phyloP scores from a whole-genome alignment of 1,140 invertebrate genomes.

The Drosophila pseudoananassae region DNA sequence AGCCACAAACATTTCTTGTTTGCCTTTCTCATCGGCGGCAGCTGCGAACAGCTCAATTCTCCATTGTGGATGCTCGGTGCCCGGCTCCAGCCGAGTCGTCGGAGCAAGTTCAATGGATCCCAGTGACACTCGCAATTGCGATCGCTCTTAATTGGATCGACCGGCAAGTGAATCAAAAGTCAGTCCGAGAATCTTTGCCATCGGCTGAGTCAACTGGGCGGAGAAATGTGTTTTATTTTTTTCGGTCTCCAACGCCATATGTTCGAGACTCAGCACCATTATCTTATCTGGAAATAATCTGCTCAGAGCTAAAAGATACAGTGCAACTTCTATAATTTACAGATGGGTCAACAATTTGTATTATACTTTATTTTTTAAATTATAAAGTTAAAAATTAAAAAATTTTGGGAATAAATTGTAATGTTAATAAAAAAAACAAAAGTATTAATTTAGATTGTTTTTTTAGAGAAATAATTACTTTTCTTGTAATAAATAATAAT shows the following conservation, averaged over 20 bases:
- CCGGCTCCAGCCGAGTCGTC: slow-evolving; percentile 5
- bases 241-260: slow-evolving; percentile 22
- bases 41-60: slow-evolving; percentile 67
- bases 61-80: slow-evolving; percentile 12
- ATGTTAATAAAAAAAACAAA: too few relatives aligned
- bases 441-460: too few relatives aligned
- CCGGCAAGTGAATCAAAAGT: slow-evolving; percentile 24
- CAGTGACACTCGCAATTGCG: slow-evolving; percentile 67
- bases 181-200: not conserved
- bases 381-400: too few relatives aligned
- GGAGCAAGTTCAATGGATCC: slow-evolving; percentile 70
- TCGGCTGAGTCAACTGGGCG: slow-evolving; percentile 23
- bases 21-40: slow-evolving; percentile 52
- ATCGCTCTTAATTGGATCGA: slow-evolving; percentile 35
- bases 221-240: not conserved
- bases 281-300: slow-evolving; percentile 36
- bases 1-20: slow-evolving; percentile 71
- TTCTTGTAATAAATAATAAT: too few relatives aligned
- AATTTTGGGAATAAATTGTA: too few relatives aligned
- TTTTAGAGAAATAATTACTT: too few relatives aligned
- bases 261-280: slow-evolving; percentile 19
- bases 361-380: not conserved
- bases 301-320: slow-evolving; percentile 4
- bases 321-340: not conserved
- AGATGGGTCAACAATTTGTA: not conserved